Base-by-base conservation (phyloP, 92 coral and sea anemone species). In the Diadumene lineata region DNA sequence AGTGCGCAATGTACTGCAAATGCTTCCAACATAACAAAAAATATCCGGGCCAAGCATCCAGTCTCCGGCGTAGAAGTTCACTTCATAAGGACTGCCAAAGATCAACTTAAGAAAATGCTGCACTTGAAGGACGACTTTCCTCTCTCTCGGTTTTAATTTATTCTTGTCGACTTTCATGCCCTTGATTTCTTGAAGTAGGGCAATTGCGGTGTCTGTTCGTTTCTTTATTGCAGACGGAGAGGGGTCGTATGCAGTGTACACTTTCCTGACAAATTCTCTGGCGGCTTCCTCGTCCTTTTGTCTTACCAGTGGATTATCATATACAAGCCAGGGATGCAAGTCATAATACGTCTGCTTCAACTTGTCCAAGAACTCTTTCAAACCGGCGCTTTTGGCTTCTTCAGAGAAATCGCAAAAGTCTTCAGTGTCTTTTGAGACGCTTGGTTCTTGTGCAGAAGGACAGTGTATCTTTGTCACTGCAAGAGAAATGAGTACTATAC, bases 31-130 rank as follows among this genome's bases (percentile, higher is more conserved):
- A 85, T 84, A 83, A 69, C 98, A 92, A 60, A 91, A 92, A 50
- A 69, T 57, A 82, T 92, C 93, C 7, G 98, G 98, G 0, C 98
- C 98, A 82, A 94, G 58, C 97, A 94, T 86, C 98, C 98, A 94
- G 29, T 94, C 98, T 0, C 90, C 98, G 0, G 92, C 82, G 53
- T 94, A 94, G 73, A 82, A 94, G 50, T 94, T 92, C 28, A 78
- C 85, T 38, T 92, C 98, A 70, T 88, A 94, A 0, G 93, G 92
- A 48, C 75, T 85, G 0, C 98, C 98, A 60, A 94, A 94, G 0
- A 87, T 68, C 17, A 88, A 97, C 61, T 87, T 79, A 6, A 94
- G 77, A 76, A 70, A 94, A 26, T 88, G 92, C 57, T 84, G 85
- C 24, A 87, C 86, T 77, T 94, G 92, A 0, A 82, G 78, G 27